Evolutionary conservation across 2,113 vertebrate genomes (phyloP), one percentile per base, ranked within the genome.

Genomic region (Boleophthalmus pectinirostris): DNA sequence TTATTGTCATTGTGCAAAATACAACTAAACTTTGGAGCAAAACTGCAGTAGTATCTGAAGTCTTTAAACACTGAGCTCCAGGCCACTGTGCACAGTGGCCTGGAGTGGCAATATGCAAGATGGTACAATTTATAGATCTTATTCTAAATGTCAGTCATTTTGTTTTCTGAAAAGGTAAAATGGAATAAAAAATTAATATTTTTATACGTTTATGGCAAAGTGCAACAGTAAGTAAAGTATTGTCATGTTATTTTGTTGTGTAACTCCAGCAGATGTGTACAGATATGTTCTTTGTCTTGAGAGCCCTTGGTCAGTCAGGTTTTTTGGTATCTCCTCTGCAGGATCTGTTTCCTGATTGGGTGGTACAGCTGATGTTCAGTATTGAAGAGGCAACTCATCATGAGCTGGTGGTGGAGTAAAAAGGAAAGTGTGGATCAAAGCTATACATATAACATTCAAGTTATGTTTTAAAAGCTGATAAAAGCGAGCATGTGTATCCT

Each of bases 381-480:
- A 92, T 96, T 0, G 94, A 96, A 25, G 94, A 95, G 66, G 95
- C 95, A 70, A 91, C 83, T 18, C 80, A 78, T 16, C 92, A 96
- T 2, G 82, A 93, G 18, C 82, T 96, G 57, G 85, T 85, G 25
- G 86, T 95, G 65, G 94, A 95, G 82, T 91, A 68, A 73, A 33
- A 2, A 13, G 15, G 10, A 20, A 24, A 15, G 14, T 20, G 1
- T n/a, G 54, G 11, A n/a, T 20, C 21, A 11, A 51, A 11, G 23
- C 15, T 60, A 2, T 60, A 21, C 21, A 5, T 13, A 20, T 61
- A 3, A 33, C 24, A 1, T 61, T 25, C 14, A 25, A 7, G 23
- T 25, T 51, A 6, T 51, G 49, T 20, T 51, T 15, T 5, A 20
- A 18, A 16, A 6, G 6, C 8, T 43, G 38, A 43, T 43, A 43